Evolutionary conservation across 2,797 vertebrate species (phyloP).

Genomic region (Sebastes iracundus): DNA sequence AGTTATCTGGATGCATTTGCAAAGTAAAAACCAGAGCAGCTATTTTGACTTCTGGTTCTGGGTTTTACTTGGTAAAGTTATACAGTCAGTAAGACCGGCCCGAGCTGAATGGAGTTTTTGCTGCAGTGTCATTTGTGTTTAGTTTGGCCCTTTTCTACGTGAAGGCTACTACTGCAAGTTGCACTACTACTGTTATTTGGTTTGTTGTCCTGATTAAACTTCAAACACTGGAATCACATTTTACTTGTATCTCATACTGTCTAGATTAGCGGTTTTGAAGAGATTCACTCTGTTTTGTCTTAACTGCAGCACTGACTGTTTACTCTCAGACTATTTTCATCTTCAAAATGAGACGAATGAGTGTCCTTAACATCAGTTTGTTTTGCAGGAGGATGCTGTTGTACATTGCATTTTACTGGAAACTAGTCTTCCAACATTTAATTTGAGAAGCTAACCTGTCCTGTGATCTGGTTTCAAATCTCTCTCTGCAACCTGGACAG

Average conservation of each 20-base stretch:
- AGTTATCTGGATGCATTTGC: background rate
- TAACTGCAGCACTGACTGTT: background rate
- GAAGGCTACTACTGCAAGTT: constrained; percentile 53
- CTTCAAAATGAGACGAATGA: background rate
- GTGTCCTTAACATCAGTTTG: background rate
- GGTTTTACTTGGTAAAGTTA: background rate
- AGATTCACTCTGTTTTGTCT: background rate
- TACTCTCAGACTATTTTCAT: background rate
- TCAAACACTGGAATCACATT: constrained; percentile 64
- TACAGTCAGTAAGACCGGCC: background rate
- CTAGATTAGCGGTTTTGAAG: background rate
- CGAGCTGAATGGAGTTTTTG: background rate
- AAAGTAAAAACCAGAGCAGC: constrained; percentile 6
- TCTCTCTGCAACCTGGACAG: too few relatives aligned
- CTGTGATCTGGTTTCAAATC: background rate
- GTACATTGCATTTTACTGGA: background rate
- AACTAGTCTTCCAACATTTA: background rate
- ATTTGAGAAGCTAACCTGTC: background rate
- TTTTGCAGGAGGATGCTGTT: background rate
- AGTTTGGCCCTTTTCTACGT: constrained; percentile 31
- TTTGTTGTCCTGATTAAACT: constrained; percentile 68
- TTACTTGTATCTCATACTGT: background rate
- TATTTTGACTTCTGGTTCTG: background rate
- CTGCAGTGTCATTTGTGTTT: constrained; percentile 18
- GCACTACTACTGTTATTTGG: constrained; percentile 59